Percentiles rank a stretch among this genome's conserved stretches.
phyloP scores from a whole-genome alignment of 53 echinoderm and acorn worm species.

The Actinopyga echinites region DNA sequence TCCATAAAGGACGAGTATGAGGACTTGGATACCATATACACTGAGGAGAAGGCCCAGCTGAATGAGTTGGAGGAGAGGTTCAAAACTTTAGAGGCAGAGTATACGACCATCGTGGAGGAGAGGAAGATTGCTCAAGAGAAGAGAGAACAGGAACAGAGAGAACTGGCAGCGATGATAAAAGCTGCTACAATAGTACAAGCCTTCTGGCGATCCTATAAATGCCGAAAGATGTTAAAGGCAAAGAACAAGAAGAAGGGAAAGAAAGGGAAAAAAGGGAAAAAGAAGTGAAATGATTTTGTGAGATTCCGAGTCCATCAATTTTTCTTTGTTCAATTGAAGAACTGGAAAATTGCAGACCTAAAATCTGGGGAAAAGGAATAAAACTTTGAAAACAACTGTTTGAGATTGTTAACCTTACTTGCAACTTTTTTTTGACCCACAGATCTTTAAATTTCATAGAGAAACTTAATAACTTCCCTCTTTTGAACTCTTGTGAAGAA shows the following conservation, averaged over 20 bases:
- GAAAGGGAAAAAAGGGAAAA: constrained; percentile 76
- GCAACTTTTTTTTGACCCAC: too few relatives aligned
- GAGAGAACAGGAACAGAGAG: constrained; percentile 75
- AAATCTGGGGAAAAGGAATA: background rate
- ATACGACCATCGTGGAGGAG: constrained; percentile 85
- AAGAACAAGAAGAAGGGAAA: constrained; percentile 96
- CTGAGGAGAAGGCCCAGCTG: constrained; percentile 94
- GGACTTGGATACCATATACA: constrained; percentile 90
- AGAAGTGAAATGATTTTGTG: constrained; percentile 39
- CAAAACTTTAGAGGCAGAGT: constrained; percentile 88
- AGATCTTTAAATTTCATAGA: too few relatives aligned
- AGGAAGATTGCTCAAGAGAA: constrained; percentile 78
- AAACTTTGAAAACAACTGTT: background rate
- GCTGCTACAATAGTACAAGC: constrained; percentile 85
- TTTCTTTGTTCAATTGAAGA: background rate
- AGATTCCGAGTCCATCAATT: background rate
- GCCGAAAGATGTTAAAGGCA: constrained; percentile 86
- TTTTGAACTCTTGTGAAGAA: too few relatives aligned
- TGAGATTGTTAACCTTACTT: too few relatives aligned
- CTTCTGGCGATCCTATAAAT: constrained; percentile 92
- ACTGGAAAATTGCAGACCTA: background rate
- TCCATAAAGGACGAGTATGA: constrained; percentile 85
- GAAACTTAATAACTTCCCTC: too few relatives aligned
- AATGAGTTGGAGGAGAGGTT: constrained; percentile 94
- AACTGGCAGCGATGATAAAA: constrained; percentile 82